phyloP scores from a whole-genome alignment of 2,888 invertebrate genomes.

The Drosophila melanosoma region DNA sequence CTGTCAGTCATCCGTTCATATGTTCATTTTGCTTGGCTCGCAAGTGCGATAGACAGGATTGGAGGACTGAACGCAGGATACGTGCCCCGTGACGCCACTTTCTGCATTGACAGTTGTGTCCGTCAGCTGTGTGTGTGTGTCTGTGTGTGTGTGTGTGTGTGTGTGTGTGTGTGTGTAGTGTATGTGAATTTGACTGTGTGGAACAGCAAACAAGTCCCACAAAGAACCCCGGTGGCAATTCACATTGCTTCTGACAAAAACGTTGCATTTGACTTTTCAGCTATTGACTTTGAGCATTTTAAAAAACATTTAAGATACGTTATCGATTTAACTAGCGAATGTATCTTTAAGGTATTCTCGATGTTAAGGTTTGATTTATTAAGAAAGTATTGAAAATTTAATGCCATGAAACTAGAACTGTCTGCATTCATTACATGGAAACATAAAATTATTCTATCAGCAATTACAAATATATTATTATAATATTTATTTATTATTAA shows the following conservation, averaged over 20 bases:
- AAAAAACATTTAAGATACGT: slow-evolving; percentile 2
- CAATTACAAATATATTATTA: background rate
- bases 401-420: too few species aligned
- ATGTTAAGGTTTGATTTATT: background rate
- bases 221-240: slow-evolving; percentile 15
- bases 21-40: slow-evolving; percentile 59
- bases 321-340: background rate
- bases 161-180: background rate
- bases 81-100: slow-evolving; percentile 69
- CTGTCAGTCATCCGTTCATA: slow-evolving; percentile 76
- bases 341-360: background rate
- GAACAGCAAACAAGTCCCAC: background rate
- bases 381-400: background rate
- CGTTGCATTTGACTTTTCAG: slow-evolving; percentile 19
- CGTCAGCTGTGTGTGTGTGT: slow-evolving; percentile 22
- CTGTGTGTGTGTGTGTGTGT: slow-evolving; percentile 6
- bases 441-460: background rate
- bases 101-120: slow-evolving; percentile 66
- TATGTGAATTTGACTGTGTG: slow-evolving; percentile 18
- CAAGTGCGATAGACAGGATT: slow-evolving; percentile 33
- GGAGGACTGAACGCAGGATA: slow-evolving; percentile 65
- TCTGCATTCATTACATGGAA: background rate
- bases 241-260: slow-evolving; percentile 16
- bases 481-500: background rate
- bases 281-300: slow-evolving; percentile 10